Conservation (phyloP, 1,140 invertebrate species). For the Pararge aegeria region DNA sequence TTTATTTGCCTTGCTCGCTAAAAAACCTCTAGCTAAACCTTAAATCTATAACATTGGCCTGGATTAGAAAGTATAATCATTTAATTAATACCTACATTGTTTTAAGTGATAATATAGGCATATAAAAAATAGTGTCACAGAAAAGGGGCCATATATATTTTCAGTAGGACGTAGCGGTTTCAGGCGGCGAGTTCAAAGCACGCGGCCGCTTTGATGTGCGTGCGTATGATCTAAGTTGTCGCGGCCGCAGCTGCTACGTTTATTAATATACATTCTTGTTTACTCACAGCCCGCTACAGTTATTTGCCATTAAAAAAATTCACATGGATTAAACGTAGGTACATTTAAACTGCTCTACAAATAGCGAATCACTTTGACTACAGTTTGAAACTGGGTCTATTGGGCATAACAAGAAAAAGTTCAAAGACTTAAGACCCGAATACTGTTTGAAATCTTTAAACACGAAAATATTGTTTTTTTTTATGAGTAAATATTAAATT, state of each 20-base stretch:
- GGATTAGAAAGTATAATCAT: too few relatives aligned
- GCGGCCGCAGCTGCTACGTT: conserved; percentile 46
- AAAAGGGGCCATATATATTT: conserved; percentile 2
- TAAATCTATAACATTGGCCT: too few relatives aligned
- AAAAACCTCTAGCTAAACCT: too few relatives aligned
- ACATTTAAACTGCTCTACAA: neutral
- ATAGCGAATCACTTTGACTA: neutral
- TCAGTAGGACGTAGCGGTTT: conserved; percentile 37
- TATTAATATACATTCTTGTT: conserved; percentile 48
- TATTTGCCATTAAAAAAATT: conserved; percentile 26
- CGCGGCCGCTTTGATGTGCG: conserved; percentile 45
- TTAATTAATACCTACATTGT: too few relatives aligned
- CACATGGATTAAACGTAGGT: conserved; percentile 4
- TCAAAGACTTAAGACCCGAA: too few relatives aligned
- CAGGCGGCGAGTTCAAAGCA: conserved; percentile 51
- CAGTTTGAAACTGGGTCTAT: neutral
- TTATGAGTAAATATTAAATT: too few relatives aligned
- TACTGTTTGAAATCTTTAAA: neutral
- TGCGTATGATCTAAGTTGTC: conserved; percentile 54
- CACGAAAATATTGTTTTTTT: too few relatives aligned
- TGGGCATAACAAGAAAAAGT: neutral
- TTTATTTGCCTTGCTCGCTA: too few relatives aligned
- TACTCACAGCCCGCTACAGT: conserved; percentile 27
- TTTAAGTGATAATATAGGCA: neutral
- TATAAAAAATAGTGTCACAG: neutral